A percentile compares a stretch with the other conserved stretches of the same genome.
phyloP scores from a whole-genome alignment of 2,113 vertebrate species.

The Gobius niger region DNA sequence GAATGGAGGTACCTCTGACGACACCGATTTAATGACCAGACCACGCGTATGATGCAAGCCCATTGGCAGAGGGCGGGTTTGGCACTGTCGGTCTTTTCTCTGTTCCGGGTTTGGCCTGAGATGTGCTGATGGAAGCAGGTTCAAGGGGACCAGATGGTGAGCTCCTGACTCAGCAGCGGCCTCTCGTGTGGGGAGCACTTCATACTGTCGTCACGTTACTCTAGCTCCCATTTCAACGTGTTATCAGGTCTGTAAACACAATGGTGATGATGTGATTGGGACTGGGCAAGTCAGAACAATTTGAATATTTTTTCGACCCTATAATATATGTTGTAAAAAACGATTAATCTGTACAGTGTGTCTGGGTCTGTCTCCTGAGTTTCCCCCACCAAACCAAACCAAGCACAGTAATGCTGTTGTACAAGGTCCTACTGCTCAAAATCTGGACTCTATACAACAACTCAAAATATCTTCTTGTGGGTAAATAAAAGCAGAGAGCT shows the following conservation, averaged over 20 bases:
- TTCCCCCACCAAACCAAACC: no score
- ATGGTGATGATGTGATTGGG: not conserved
- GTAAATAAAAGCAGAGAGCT: no score
- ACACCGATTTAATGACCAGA: slow-evolving; percentile 7
- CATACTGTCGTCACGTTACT: slow-evolving; percentile 10
- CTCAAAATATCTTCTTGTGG: no score
- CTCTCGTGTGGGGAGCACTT: slow-evolving; percentile 31
- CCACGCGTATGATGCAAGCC: slow-evolving; percentile 35
- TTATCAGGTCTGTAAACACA: not conserved
- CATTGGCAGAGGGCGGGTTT: slow-evolving; percentile 28
- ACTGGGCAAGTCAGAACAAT: not conserved
- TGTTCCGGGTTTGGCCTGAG: slow-evolving; percentile 43
- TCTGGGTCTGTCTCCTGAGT: no score
- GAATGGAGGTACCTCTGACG: slow-evolving; percentile 9
- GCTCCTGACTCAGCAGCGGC: slow-evolving; percentile 55
- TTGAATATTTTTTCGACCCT: no score
- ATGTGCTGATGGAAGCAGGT: slow-evolving; percentile 59
- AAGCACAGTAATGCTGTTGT: no score
- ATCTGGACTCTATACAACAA: no score
- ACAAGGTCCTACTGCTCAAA: no score
- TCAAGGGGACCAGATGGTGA: slow-evolving; percentile 68
- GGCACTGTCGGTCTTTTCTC: slow-evolving; percentile 32
- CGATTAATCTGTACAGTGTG: no score
- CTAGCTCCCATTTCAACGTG: slow-evolving; percentile 2
- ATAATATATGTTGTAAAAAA: no score